A percentile compares a stretch with the other conserved stretches of the same genome.
Evolutionary conservation across 64 coral and sea anemone species (phyloP).

Genomic region (Stylophora pistillata): DNA sequence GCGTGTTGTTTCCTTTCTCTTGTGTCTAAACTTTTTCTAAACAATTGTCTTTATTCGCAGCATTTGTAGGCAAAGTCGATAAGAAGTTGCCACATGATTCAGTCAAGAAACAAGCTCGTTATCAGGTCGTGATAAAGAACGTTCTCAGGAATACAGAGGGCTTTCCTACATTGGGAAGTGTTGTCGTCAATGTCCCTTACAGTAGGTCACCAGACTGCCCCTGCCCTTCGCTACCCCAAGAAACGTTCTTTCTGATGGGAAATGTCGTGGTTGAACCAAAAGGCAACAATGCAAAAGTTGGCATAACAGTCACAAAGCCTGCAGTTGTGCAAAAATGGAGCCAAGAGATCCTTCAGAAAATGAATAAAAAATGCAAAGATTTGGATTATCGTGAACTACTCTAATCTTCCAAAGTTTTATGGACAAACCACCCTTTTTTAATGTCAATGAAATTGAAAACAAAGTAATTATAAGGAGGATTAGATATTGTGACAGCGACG

Average conservation of each 20-base stretch:
- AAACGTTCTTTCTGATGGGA: constrained; percentile 66
- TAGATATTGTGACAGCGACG: too few species aligned
- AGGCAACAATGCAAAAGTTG: not conserved
- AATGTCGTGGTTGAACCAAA: not conserved
- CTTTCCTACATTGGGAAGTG: constrained; percentile 1
- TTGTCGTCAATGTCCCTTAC: constrained; percentile 55
- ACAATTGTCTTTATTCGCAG: not conserved
- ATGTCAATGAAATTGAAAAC: too few species aligned
- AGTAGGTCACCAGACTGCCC: constrained; percentile 5
- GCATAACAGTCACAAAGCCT: not conserved
- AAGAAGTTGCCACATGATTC: constrained; percentile 18
- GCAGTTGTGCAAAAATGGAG: constrained; percentile 49
- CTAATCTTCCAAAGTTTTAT: not conserved
- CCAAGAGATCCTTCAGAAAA: not conserved
- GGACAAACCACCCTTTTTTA: too few species aligned
- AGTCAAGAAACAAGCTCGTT: constrained; percentile 28
- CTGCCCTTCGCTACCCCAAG: constrained; percentile 33
- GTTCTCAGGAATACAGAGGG: constrained; percentile 43
- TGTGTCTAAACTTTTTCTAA: not conserved
- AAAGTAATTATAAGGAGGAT: too few species aligned
- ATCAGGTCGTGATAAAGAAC: constrained; percentile 26
- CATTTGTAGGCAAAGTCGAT: constrained; percentile 36
- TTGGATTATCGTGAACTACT: not conserved
- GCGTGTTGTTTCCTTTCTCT: not conserved
- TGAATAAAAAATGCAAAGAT: constrained; percentile 12